Base-by-base conservation (phyloP, 2,113 vertebrate species). In the Diphyllodes magnificus region DNA sequence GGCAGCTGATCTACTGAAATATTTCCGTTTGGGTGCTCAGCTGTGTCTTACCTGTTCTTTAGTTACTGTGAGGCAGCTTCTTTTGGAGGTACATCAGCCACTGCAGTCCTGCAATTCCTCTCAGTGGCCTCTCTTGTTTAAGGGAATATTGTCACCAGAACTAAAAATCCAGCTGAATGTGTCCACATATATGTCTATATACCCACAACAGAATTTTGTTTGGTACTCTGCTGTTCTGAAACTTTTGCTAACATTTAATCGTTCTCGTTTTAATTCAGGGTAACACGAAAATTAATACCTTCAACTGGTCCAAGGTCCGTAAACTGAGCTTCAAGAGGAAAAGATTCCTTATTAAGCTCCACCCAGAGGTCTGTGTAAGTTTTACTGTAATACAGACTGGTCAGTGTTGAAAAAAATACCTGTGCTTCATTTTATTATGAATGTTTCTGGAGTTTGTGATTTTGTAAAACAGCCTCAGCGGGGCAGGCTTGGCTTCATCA, bases 251-350 rank as follows among this genome's bases (percentile, higher is more conserved):
- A 4, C n/a, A 11, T 63, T 11, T 59, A 61, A 61, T 47, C 33
- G 5, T 86, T 92, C 51, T 16, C 35, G 42, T 93, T 82, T 88
- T 86, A 39, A 65, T 96, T 72, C 70, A 99, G 99, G 99, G 99
- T 47, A 97, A 97, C 95, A 99, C 99, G n/a, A 99, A 99, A 96
- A 99, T 99, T 87, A 99, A 99, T 68, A 99, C 99, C 11, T 99
- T 99, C 95, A 99, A 99, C 85, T 99, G 99, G 99, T 99, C 99
- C 35, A 99, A 99, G 97, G 99, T 99, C 95, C 99, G 99, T 73
- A 99, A 99, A 92, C 97, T 99, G 80, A 99, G 99, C 96, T 99
- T 99, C 97, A 99, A 99, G 97, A 99, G 99, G 96, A 99, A 99
- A 92, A 97, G 98, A 8, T 99, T 99, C 96, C 98, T 99, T 72